Evolutionary conservation across 2,797 vertebrate genomes (phyloP), one percentile per base, ranked within the genome.

Genomic region (Vipera latastei): DNA sequence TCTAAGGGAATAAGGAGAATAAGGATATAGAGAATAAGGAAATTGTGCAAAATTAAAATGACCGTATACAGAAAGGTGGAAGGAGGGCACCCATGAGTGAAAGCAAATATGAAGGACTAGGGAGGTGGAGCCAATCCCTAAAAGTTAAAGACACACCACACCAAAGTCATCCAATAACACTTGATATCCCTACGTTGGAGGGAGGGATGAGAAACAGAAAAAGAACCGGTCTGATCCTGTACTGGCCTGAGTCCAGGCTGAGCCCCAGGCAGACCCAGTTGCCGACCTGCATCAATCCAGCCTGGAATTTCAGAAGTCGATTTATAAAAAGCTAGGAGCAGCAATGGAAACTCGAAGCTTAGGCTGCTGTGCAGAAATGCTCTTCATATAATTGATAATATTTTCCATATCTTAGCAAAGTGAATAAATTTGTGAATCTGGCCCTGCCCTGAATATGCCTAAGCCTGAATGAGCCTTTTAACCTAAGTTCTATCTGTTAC

Each of bases 351-450:
- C 38, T 11, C 44, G 32, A 32, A 38, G 32, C 32, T 38, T 73
- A 44, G 38, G 32, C 73, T 78, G 73, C 20, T 2, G 22, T 48
- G 9, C 73, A 12, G 73, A 83, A 83, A 83, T 2, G 4, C 9
- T 44, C 4, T 69, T 86, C 20, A 22, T 63, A 38, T 86, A 86
- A 91, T 90, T 56, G 92, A 91, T 51, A 32, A 32, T n/a, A 56
- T 93, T 48, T 85, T 92, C 12, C 69, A 92, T 92, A 88, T 87
- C 91, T 95, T 63, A 91, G 57, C 60, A 89, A 86, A 0, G 14
- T 28, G 28, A 90, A 69, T 78, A 57, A 51, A 93, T 94, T 91
- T 20, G 85, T 86, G 59, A 95, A 92, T 89, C 32, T 63, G 11
- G 57, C 28, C 63, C 48, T 53, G 51, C 16, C 20, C 38, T 78